Evolutionary conservation across 2,888 invertebrate species (phyloP), one percentile per base, ranked within the genome.

Genomic region (Hoplodrina blanda): DNA sequence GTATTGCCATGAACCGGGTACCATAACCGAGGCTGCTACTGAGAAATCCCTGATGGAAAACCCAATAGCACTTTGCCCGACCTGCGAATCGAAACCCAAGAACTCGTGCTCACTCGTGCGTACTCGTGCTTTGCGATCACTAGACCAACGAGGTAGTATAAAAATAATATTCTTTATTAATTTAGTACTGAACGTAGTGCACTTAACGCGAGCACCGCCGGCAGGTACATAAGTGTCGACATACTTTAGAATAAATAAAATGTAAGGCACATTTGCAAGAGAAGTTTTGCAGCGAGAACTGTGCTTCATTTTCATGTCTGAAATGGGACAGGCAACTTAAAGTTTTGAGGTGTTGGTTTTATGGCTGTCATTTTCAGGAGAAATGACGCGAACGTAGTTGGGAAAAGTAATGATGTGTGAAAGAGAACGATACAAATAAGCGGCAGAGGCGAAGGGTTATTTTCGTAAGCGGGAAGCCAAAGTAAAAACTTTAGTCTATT

Each of bases 201-300:
- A 71, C 69, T 76, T 70, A 59, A 77, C 67, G 62, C 55, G 57
- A 73, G 54, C 68, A 13, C 41, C 13, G 44, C 49, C 20, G 44
- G 46, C 56, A 59, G 50, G 60, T 65, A 78, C 41, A 20, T 55
- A 80, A 81, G 70, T 80, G 80, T 81, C 63, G 64, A 64, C 72
- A 60, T 55, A 62, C 57, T 76, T 76, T 25, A 71, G 46, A 62
- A 67, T 81, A 78, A 64, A 77, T 76, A 81, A 78, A 71, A 71
- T 67, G 67, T 64, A 57, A 80, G 60, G 54, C 37, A 65, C 71
- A 70, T 78, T 81, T 81, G 50, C 71, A 62, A 56, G 66, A 76
- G 50, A 80, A 76, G 30, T 76, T 70, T 76, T 73, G 67, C 54
- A 61, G 64, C 70, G 61, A 77, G 76, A 79, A 80, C 62, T 78